A percentile compares a stretch with the other conserved stretches of the same genome.
Conservation (phyloP, 2,113 vertebrate species). For the Coryphaenoides rupestris region DNA sequence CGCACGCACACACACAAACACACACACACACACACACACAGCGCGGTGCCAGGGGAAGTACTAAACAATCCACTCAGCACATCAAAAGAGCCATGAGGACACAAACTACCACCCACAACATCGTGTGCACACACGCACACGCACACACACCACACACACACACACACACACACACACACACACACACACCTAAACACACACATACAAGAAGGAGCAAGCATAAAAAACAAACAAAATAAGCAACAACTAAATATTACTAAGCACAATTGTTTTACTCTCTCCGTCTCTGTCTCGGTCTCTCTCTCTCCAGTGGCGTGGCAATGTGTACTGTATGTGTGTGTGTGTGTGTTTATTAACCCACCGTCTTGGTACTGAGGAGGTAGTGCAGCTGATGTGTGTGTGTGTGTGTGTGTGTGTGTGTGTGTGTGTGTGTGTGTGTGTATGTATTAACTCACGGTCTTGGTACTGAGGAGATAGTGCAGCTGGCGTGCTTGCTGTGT, state of each 20-base stretch:
- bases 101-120: background rate
- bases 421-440: slow-evolving; percentile 1
- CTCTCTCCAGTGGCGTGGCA: background rate
- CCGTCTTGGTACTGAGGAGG: slow-evolving; percentile 91
- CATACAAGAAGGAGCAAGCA: background rate
- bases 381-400: slow-evolving; percentile 73
- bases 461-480: slow-evolving; percentile 93
- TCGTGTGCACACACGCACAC: slow-evolving; percentile 5
- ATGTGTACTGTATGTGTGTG: background rate
- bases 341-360: slow-evolving; percentile 38
- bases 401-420: background rate
- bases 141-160: too few species aligned
- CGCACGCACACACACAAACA: slow-evolving; percentile 6
- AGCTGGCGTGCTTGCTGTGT: slow-evolving; percentile 77
- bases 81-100: slow-evolving; percentile 54
- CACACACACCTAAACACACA: slow-evolving; percentile 11
- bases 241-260: too few species aligned
- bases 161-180: slow-evolving; percentile 3
- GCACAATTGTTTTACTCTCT: too few species aligned
- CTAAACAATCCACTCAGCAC: slow-evolving; percentile 64
- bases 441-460: slow-evolving; percentile 74
- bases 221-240: too few species aligned
- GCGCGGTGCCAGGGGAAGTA: slow-evolving; percentile 57
- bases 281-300: background rate
- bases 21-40: slow-evolving; percentile 5